These are phyloP conservation scores for Porites divaricata DNA, from an alignment of 92 coral and sea anemone genomes.

Conservation along the genomic window DNA sequence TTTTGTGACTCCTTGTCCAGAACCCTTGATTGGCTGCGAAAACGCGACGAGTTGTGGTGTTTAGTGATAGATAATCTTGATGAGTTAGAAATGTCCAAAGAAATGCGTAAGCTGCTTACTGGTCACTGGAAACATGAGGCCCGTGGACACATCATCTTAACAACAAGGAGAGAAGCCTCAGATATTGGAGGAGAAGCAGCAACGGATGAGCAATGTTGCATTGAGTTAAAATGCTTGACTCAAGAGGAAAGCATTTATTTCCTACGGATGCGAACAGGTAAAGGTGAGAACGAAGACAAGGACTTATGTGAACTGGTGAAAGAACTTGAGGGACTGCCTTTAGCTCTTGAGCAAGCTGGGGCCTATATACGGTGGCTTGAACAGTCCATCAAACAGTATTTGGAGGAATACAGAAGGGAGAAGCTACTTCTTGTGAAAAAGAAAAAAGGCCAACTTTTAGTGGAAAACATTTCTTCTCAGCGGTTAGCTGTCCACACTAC, in stretches of 20 bases:
- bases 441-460: slow-evolving; percentile 45
- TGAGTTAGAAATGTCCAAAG: slow-evolving; percentile 63
- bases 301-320: slow-evolving; percentile 48
- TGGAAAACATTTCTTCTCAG: slow-evolving; percentile 61
- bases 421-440: slow-evolving; percentile 58
- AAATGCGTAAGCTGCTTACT: slow-evolving; percentile 64
- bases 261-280: slow-evolving; percentile 45
- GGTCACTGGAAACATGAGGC: slow-evolving; percentile 79
- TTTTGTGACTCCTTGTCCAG: slow-evolving; percentile 58
- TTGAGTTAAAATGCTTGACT: slow-evolving; percentile 55
- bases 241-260: slow-evolving; percentile 63
- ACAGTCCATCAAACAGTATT: slow-evolving; percentile 49
- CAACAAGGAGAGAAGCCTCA: slow-evolving; percentile 76
- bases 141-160: slow-evolving; percentile 75
- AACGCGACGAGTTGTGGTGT: slow-evolving; percentile 61
- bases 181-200: slow-evolving; percentile 57
- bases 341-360: slow-evolving; percentile 87
- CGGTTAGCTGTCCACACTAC: slow-evolving; percentile 78
- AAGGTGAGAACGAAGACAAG: slow-evolving; percentile 17
- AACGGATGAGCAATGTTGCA: slow-evolving; percentile 50
- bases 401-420: slow-evolving; percentile 49
- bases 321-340: slow-evolving; percentile 80
- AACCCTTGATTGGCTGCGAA: slow-evolving; percentile 66
- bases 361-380: slow-evolving; percentile 56
- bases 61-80: slow-evolving; percentile 82